A percentile compares a stretch with the other conserved stretches of the same genome.
Conservation (phyloP, 2,797 vertebrate genomes). For the Hemitrygon akajei region DNA sequence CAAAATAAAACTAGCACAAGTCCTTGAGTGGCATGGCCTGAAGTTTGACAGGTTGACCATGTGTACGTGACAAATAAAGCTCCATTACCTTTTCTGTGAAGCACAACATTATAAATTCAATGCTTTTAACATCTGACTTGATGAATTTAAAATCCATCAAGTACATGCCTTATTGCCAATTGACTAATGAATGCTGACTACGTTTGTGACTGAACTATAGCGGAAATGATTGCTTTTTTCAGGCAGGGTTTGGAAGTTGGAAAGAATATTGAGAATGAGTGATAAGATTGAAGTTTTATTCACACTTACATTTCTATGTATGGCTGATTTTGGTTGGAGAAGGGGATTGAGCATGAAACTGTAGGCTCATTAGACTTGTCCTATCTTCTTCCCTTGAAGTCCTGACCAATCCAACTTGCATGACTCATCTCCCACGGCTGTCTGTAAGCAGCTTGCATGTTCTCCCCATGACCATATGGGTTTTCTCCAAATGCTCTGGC, state of each 20-base stretch:
- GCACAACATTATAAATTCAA: too few species aligned
- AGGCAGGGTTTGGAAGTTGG: not conserved
- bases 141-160: not conserved
- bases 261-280: not conserved
- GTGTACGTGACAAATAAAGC: too few species aligned
- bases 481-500: too few species aligned
- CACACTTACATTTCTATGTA: not conserved
- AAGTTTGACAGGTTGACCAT: too few species aligned
- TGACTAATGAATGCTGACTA: not conserved
- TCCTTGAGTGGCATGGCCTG: too few species aligned
- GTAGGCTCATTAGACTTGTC: not conserved
- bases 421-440: not conserved
- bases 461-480: too few species aligned
- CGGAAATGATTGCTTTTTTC: not conserved
- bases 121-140: too few species aligned
- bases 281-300: not conserved
- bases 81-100: too few species aligned
- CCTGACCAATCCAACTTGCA: not conserved
- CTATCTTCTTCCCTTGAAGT: not conserved
- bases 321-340: not conserved
- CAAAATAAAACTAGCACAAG: too few species aligned
- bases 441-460: too few species aligned
- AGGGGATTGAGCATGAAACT: not conserved
- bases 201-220: not conserved
- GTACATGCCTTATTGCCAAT: not conserved